Conservation (phyloP, 2,888 invertebrate species). For the Sminthurides aquaticus region DNA sequence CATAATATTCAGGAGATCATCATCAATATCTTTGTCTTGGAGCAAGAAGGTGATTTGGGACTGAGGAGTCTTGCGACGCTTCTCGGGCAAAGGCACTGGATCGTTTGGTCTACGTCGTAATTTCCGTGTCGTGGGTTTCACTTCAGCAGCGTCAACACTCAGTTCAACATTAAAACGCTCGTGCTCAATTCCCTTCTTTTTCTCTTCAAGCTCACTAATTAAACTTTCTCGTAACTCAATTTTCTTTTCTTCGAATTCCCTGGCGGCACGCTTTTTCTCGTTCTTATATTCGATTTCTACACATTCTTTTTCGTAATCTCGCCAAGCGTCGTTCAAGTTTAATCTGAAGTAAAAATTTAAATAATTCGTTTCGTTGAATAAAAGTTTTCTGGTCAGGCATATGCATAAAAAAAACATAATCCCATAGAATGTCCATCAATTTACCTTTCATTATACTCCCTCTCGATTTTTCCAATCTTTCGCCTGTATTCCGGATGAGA, state of each 20-base stretch:
- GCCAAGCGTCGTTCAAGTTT: slow-evolving; percentile 65
- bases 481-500: slow-evolving; percentile 78
- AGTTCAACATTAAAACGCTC: slow-evolving; percentile 83
- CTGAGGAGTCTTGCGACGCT: slow-evolving; percentile 64
- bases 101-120: slow-evolving; percentile 86
- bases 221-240: slow-evolving; percentile 81
- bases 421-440: no score
- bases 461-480: slow-evolving; percentile 71
- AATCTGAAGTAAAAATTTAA: no score
- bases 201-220: slow-evolving; percentile 85
- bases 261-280: slow-evolving; percentile 79
- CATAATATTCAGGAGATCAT: slow-evolving; percentile 72
- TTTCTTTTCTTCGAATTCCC: slow-evolving; percentile 93
- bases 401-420: slow-evolving; percentile 10
- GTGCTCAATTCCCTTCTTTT: slow-evolving; percentile 76
- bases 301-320: slow-evolving; percentile 74
- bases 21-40: slow-evolving; percentile 81
- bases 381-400: no score
- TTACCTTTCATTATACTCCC: slow-evolving; percentile 68
- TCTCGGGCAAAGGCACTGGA: slow-evolving; percentile 75
- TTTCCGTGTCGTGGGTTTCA: slow-evolving; percentile 92
- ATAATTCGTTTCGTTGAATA: no score
- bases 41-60: slow-evolving; percentile 79
- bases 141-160: slow-evolving; percentile 78
- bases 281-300: slow-evolving; percentile 78